Percentiles rank a stretch among this genome's conserved stretches.
phyloP scores from a whole-genome alignment of 2,113 vertebrate genomes.

The Phasianus colchicus region DNA sequence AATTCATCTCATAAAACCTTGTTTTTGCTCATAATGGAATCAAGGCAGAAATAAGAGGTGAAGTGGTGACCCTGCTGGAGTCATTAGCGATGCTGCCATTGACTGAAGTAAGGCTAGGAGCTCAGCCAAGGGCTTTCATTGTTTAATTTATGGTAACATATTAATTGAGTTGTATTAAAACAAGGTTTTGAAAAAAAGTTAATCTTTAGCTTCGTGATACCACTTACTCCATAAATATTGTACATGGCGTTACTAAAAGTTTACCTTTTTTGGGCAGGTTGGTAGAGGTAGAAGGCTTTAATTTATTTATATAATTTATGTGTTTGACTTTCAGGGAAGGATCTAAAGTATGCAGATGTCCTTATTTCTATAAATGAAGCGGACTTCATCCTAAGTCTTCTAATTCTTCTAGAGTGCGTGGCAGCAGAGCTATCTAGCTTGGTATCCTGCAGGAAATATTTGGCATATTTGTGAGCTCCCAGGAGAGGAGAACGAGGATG shows the following conservation, averaged over 20 bases:
- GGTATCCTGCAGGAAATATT: constrained; percentile 49
- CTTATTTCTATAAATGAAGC: constrained; percentile 12
- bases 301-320: neutral
- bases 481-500: constrained; percentile 34
- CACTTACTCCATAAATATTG: neutral
- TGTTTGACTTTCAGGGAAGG: neutral
- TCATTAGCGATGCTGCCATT: neutral
- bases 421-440: neutral
- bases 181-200: neutral
- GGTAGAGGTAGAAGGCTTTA: neutral
- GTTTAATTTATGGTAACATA: constrained; percentile 13
- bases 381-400: constrained; percentile 42
- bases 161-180: constrained; percentile 21
- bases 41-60: neutral
- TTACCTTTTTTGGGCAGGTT: constrained; percentile 66
- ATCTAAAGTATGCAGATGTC: neutral
- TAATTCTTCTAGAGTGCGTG: neutral
- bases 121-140: neutral
- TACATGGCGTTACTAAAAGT: neutral
- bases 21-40: neutral
- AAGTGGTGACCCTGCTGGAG: neutral
- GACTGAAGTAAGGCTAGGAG: neutral
- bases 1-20: neutral
- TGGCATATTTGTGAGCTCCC: constrained; percentile 51
- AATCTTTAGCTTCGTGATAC: neutral